phyloP scores from a whole-genome alignment of 2,888 invertebrate genomes.

The Orchestes rusci region DNA sequence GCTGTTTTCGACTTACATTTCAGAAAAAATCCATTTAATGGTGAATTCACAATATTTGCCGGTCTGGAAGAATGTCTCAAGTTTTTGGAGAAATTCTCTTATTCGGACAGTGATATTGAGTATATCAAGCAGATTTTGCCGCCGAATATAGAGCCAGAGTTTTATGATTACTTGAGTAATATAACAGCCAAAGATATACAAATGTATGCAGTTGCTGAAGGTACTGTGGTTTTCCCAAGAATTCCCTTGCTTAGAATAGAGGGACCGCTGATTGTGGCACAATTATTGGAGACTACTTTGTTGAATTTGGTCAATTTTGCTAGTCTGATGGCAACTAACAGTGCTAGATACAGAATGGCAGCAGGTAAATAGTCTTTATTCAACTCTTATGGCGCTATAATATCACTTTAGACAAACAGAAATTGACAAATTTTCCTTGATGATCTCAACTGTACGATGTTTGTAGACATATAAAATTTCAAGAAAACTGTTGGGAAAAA shows the following conservation, averaged over 20 bases:
- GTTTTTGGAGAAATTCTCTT: constrained; percentile 85
- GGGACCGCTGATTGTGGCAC: constrained; percentile 91
- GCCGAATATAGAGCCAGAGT: constrained; percentile 75
- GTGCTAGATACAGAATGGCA: constrained; percentile 90
- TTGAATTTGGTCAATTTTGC: constrained; percentile 95
- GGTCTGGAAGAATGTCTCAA: constrained; percentile 93
- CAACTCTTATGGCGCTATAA: too few species aligned
- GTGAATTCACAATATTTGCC: constrained; percentile 97
- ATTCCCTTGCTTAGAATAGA: constrained; percentile 88
- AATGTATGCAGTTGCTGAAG: constrained; percentile 89
- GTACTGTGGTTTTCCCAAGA: constrained; percentile 93
- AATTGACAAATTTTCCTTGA: too few species aligned
- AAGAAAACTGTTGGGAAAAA: too few species aligned
- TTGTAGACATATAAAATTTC: too few species aligned
- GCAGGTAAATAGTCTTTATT: too few species aligned
- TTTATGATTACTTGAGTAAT: constrained; percentile 76
- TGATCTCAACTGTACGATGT: too few species aligned
- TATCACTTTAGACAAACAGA: too few species aligned
- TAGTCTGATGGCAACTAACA: constrained; percentile 96
- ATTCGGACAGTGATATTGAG: constrained; percentile 88
- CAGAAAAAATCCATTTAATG: constrained; percentile 91
- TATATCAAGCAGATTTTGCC: constrained; percentile 85
- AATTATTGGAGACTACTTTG: constrained; percentile 92
- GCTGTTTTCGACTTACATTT: constrained; percentile 98
- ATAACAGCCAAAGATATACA: constrained; percentile 78